phyloP scores from a whole-genome alignment of 2,888 invertebrate genomes.

The Stenodera caucasica region DNA sequence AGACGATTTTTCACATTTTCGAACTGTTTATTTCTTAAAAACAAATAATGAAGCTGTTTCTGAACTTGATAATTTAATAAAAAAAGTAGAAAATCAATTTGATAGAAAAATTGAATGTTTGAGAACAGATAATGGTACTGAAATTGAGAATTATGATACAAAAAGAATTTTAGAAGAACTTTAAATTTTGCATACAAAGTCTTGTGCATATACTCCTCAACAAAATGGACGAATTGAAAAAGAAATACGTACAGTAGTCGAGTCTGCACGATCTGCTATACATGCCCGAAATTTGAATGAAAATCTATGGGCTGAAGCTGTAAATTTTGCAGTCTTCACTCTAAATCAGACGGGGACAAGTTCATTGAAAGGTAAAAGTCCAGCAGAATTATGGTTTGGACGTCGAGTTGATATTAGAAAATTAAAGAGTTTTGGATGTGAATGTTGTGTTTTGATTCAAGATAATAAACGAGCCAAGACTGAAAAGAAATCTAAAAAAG shows the following conservation, averaged over 20 bases:
- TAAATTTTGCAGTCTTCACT: constrained; percentile 36
- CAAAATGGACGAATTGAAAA: constrained; percentile 45
- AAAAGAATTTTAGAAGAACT: constrained; percentile 35
- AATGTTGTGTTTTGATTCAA: constrained; percentile 31
- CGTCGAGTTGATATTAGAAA: constrained; percentile 24
- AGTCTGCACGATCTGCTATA: constrained; percentile 39
- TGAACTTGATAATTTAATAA: constrained; percentile 33
- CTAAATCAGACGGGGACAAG: constrained; percentile 37
- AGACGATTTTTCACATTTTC: constrained; percentile 37
- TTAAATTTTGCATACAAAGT: constrained; percentile 36
- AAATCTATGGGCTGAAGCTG: constrained; percentile 36
- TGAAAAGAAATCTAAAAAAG: constrained; percentile 31
- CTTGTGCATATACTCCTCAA: constrained; percentile 41
- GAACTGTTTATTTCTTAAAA: constrained; percentile 41
- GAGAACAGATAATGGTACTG: constrained; percentile 40
- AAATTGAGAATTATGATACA: constrained; percentile 37
- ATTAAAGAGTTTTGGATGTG: constrained; percentile 31
- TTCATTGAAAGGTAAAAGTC: constrained; percentile 25
- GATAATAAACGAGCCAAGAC: constrained; percentile 31
- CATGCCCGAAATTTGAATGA: constrained; percentile 29
- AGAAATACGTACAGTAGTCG: constrained; percentile 45
- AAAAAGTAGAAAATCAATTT: constrained; percentile 42
- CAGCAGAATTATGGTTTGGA: constrained; percentile 35
- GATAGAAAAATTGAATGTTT: constrained; percentile 34
- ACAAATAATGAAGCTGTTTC: constrained; percentile 36